Evolutionary conservation across 2,888 invertebrate species (phyloP).

Genomic region (Julus scanicus): DNA sequence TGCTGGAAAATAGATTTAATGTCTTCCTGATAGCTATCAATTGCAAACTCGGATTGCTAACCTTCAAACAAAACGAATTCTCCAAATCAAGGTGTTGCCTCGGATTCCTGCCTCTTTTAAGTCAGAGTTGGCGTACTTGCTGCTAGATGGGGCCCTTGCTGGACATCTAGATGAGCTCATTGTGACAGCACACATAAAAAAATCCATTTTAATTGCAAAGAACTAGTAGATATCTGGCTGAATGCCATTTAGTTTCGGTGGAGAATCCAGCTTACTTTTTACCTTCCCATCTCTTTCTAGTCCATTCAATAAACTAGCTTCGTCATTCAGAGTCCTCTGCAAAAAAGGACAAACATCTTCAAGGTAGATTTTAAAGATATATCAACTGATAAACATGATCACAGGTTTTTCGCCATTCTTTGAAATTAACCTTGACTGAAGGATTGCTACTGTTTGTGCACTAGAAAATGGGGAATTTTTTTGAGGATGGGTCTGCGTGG

Average conservation of each 20-base stretch:
- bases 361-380: slow-evolving; percentile 37
- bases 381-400: slow-evolving; percentile 41
- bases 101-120: background rate
- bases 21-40: slow-evolving; percentile 45
- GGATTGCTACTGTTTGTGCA: slow-evolving; percentile 40
- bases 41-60: background rate
- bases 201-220: background rate
- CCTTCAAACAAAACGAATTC: slow-evolving; percentile 31
- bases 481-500: slow-evolving; percentile 40
- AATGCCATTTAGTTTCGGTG: slow-evolving; percentile 18
- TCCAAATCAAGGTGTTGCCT: slow-evolving; percentile 32
- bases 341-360: slow-evolving; percentile 47
- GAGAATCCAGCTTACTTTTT: background rate
- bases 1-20: background rate
- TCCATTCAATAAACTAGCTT: slow-evolving; percentile 36
- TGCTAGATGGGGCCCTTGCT: slow-evolving; percentile 1
- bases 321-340: slow-evolving; percentile 12
- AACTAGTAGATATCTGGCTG: slow-evolving; percentile 5
- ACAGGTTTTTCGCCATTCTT: slow-evolving; percentile 14
- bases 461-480: slow-evolving; percentile 27
- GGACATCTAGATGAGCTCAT: slow-evolving; percentile 23
- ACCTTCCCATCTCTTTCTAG: background rate
- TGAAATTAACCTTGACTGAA: slow-evolving; percentile 45
- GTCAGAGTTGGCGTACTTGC: background rate
- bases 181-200: background rate